Evolutionary conservation across 2,888 invertebrate species (phyloP), one percentile per base, ranked within the genome.

Genomic region (Drosophila paramelanica): DNA sequence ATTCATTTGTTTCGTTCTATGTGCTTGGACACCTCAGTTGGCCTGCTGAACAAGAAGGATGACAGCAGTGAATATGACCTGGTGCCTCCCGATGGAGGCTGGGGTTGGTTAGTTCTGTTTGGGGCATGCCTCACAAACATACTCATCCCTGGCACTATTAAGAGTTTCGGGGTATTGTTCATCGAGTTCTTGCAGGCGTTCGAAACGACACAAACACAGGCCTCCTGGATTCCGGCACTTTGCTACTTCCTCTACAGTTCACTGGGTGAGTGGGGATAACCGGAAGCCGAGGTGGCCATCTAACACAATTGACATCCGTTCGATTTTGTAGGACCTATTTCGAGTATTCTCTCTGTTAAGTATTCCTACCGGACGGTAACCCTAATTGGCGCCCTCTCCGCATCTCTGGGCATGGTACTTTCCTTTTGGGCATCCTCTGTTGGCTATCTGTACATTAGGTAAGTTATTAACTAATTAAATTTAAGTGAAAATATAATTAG

Each of bases 161-260:
- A 97, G 91, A 97, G 97, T 3, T 97, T 97, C 88, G 97, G 97
- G 13, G 97, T 97, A 0, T 93, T 97, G 0, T 95, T 97, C 87
- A 95, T 96, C 41, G 97, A 97, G 89, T 96, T 97, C 91, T 93
- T 96, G 67, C 96, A 96, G 79, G 96, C 95, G 20, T 97, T 97
- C 90, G 91, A 96, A 5, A 94, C 96, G 0, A 94, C 95, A 2
- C 94, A 95, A 0, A 94, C 96, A 0, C 94, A 95, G 8, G 96
- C 96, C 0, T 95, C 96, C 0, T 97, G 96, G 93, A 96, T 97
- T 79, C 97, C 97, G n/a, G 96, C 97, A 0, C 92, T 97, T 7
- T 97, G 97, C 89, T 97, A 97, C 91, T 97, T 97, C 91, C 93
- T 97, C 4, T 97, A 97, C 93, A 97, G 97, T 92, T 97, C 97